These are phyloP conservation scores for Actenoides lindsayi DNA, from an alignment of 2,113 vertebrate species.

Conservation along the genomic window DNA sequence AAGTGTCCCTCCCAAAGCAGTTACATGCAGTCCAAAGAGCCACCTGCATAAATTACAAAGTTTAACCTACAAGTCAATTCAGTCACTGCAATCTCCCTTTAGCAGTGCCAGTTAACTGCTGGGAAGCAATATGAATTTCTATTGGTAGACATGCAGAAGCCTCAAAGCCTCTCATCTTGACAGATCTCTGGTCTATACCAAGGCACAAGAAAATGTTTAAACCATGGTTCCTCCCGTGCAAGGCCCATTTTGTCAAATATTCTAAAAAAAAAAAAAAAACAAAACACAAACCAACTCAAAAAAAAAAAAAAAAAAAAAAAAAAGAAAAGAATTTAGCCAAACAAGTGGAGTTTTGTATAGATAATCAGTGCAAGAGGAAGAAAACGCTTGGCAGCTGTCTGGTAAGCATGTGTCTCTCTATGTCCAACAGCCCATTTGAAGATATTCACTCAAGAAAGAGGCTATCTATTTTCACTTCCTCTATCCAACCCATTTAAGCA, in stretches of 20 bases:
- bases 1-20: accelerated
- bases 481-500: background rate
- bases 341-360: background rate
- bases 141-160: accelerated
- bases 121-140: background rate
- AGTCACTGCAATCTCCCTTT: too few species aligned
- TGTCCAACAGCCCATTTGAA: background rate
- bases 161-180: background rate
- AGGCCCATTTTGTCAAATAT: background rate
- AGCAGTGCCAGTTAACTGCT: background rate
- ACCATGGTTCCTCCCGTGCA: accelerated
- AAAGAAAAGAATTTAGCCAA: background rate
- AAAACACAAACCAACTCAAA: too few species aligned
- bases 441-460: background rate
- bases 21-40: accelerated
- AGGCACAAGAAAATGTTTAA: background rate
- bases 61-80: background rate
- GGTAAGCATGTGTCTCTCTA: background rate
- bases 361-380: background rate
- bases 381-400: background rate
- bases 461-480: background rate
- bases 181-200: background rate
- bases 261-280: background rate
- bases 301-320: background rate
- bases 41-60: background rate